Conservation (phyloP, 2,888 invertebrate species). For the Bugulina stolonifera region DNA sequence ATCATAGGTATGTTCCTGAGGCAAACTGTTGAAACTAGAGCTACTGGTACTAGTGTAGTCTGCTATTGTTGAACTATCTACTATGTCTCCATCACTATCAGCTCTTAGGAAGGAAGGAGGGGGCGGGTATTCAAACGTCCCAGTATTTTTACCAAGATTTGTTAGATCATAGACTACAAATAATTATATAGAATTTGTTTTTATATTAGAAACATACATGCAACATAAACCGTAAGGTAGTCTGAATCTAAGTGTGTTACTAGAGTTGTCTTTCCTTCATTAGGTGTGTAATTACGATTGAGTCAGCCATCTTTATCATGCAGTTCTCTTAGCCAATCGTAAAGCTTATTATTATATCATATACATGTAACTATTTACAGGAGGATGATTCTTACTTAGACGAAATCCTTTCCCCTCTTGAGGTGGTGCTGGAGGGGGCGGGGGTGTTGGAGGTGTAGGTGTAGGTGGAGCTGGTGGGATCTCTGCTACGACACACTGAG, state of each 20-base stretch:
- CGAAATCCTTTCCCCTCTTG: constrained; percentile 15
- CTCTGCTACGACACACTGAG: background rate
- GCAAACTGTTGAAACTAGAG: constrained; percentile 7
- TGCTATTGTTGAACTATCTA: background rate
- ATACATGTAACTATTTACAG: too few species aligned
- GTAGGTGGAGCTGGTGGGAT: background rate
- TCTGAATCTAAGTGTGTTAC: too few species aligned
- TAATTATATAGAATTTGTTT: too few species aligned
- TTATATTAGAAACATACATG: too few species aligned
- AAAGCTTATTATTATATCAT: too few species aligned
- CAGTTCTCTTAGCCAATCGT: too few species aligned
- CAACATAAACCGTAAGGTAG: too few species aligned
- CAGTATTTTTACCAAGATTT: background rate
- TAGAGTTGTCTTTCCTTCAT: too few species aligned
- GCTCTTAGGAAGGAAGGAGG: constrained; percentile 9
- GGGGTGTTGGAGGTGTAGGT: background rate
- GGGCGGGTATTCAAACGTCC: constrained; percentile 20
- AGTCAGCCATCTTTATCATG: too few species aligned
- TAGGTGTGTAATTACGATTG: too few species aligned
- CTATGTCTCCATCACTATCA: background rate
- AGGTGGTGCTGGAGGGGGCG: background rate
- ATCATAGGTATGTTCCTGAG: background rate
- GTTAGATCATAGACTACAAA: constrained; percentile 20
- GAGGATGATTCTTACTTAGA: background rate
- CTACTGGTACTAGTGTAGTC: constrained; percentile 5